Evolutionary conservation across 2,888 invertebrate genomes (phyloP), one percentile per base, ranked within the genome.

Genomic region (Caenorhabditis sulstoni): DNA sequence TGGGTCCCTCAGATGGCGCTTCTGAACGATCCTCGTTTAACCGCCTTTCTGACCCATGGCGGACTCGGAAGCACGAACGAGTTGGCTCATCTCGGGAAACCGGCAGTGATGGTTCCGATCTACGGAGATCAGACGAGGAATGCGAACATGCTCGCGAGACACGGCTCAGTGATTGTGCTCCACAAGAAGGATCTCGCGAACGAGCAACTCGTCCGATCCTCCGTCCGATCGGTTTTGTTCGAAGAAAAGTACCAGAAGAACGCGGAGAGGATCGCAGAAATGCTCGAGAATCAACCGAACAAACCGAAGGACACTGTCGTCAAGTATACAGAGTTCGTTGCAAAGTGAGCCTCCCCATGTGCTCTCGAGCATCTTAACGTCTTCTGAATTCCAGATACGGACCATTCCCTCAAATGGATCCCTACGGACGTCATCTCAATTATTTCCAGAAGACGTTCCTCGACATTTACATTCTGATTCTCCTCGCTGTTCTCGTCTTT

Each of bases 1-100:
- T 81, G 80, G 80, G 47, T 81, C 7, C 80, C 76, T 1, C 80
- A 81, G 39, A 52, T 66, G 8, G 75, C 64, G 35, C 66, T 80
- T 53, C 66, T 80, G 29, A 59, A 44, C 16, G 73, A 81, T 18
- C 14, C 35, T 20, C 50, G 80, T 18, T 37, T 81, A 2, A 73
- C 18, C 16, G 71, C 62, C 3, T 81, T 81, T n/a, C 37, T 81
- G n/a, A 81, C 80, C 12, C 80, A 81, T 44, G 71, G 67, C 0
- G 80, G 80, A 22, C 47, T 75, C 11, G 77, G 76, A 50, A 77
- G 77, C 45, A 77, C 80, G 12, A 76, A 81, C 67, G 80, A 81
- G 20, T 44, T 81, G 44, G 80, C 76, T 4, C 52, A 66, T 49
- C 16, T 35, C 5, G 80, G 80, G 29, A 77, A 77, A 50, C 79